Conservation (phyloP, 2,888 invertebrate species). For the Periphyllus acericola region DNA sequence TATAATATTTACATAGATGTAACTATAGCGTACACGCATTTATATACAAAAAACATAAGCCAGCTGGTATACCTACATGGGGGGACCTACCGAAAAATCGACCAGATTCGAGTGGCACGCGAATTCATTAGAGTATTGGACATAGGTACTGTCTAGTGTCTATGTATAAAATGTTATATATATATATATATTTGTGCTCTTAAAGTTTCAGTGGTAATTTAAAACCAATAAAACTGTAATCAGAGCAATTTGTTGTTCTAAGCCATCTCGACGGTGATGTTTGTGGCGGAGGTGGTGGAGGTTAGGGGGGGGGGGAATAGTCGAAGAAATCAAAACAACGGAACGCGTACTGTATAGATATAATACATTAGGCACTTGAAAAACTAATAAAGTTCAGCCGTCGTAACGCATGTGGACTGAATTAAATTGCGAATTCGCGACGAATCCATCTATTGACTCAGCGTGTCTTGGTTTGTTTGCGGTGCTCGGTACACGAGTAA, state of each 20-base stretch:
- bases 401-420: constrained; percentile 9
- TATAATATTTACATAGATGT: constrained; percentile 33
- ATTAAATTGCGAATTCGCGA: constrained; percentile 47
- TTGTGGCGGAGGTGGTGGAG: too few species aligned
- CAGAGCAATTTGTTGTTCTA: constrained; percentile 31
- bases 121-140: neutral
- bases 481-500: neutral
- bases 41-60: neutral
- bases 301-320: neutral
- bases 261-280: neutral
- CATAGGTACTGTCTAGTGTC: too few species aligned
- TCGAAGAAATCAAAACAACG: constrained; percentile 19
- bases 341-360: neutral
- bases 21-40: neutral
- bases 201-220: constrained; percentile 38
- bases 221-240: constrained; percentile 29
- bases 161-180: too few species aligned
- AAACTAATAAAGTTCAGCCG: constrained; percentile 50
- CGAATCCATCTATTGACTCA: constrained; percentile 20
- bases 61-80: neutral
- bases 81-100: neutral
- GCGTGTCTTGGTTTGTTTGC: constrained; percentile 9
- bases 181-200: neutral
- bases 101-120: neutral
- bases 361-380: too few species aligned